Evolutionary conservation across 2,888 invertebrate species (phyloP).

Genomic region (Physocephala rufipes): DNA sequence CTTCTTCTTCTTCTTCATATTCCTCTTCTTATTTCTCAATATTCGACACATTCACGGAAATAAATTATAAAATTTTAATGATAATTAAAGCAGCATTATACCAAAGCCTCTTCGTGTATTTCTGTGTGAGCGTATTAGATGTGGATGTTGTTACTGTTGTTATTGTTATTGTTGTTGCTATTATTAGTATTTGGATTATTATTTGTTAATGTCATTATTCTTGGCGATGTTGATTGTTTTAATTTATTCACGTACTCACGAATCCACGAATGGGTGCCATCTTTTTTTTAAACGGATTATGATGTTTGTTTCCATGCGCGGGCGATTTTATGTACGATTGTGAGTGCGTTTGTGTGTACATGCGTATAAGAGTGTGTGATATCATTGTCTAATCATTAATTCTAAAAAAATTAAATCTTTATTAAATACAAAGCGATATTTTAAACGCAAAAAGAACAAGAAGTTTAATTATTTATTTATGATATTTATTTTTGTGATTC

Average conservation of each 20-base stretch:
- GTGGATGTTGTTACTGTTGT: not conserved
- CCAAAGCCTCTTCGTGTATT: not conserved
- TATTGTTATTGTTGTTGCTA: not conserved
- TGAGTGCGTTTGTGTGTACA: too few relatives aligned
- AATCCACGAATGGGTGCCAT: not conserved
- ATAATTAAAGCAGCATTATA: constrained; percentile 57
- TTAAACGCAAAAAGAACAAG: too few relatives aligned
- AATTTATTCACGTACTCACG: not conserved
- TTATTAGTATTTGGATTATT: not conserved
- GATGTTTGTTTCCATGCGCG: not conserved
- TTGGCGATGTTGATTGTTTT: not conserved
- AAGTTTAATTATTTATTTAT: too few relatives aligned
- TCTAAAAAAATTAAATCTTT: too few relatives aligned
- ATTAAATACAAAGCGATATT: too few relatives aligned
- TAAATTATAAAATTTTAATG: constrained; percentile 52
- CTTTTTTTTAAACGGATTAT: too few relatives aligned
- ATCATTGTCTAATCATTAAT: too few relatives aligned
- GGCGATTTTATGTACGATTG: too few relatives aligned
- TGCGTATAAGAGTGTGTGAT: too few relatives aligned
- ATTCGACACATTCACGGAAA: constrained; percentile 21
- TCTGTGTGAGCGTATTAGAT: not conserved
- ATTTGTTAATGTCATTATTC: not conserved
- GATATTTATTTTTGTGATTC: too few relatives aligned
- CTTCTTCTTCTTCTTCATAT: not conserved
- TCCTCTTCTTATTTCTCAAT: not conserved